A percentile compares a stretch with the other conserved stretches of the same genome.
phyloP scores from a whole-genome alignment of 2,113 vertebrate genomes.

The Gobio gobio region DNA sequence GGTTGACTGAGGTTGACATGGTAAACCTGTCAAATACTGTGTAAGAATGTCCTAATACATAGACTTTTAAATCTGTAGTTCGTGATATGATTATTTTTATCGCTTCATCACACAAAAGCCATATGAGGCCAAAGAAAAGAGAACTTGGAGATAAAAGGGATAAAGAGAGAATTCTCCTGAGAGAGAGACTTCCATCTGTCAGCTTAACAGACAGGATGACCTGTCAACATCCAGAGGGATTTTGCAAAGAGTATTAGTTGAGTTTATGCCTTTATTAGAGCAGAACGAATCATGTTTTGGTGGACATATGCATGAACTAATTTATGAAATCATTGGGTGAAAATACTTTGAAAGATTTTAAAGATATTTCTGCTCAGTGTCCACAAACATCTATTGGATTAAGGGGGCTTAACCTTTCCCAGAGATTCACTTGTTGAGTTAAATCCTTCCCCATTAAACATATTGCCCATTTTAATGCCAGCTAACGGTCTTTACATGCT shows the following conservation, averaged over 20 bases:
- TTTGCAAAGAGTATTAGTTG: slow-evolving; percentile 4
- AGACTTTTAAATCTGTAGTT: neutral
- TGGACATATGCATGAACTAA: neutral
- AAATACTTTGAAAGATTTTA: neutral
- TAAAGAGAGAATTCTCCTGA: slow-evolving; percentile 2
- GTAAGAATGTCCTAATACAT: neutral
- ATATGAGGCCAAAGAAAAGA: slow-evolving; percentile 10
- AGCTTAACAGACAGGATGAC: slow-evolving; percentile 15
- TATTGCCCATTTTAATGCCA: neutral
- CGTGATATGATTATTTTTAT: slow-evolving; percentile 8
- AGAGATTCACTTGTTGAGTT: neutral
- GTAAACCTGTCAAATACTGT: neutral
- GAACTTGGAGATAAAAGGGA: slow-evolving; percentile 26
- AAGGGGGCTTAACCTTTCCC: neutral
- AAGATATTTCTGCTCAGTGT: neutral
- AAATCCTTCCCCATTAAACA: slow-evolving; percentile 12
- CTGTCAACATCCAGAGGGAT: slow-evolving; percentile 20
- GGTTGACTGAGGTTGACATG: neutral
- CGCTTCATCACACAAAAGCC: neutral
- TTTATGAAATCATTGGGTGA: neutral
- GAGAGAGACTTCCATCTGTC: slow-evolving; percentile 36
- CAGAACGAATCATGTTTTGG: neutral
- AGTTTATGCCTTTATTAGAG: slow-evolving; percentile 10
- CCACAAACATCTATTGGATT: neutral
- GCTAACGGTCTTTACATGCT: slow-evolving; percentile 1